phyloP scores from a whole-genome alignment of 1,140 invertebrate species.

The Melipona quadrifasciata region DNA sequence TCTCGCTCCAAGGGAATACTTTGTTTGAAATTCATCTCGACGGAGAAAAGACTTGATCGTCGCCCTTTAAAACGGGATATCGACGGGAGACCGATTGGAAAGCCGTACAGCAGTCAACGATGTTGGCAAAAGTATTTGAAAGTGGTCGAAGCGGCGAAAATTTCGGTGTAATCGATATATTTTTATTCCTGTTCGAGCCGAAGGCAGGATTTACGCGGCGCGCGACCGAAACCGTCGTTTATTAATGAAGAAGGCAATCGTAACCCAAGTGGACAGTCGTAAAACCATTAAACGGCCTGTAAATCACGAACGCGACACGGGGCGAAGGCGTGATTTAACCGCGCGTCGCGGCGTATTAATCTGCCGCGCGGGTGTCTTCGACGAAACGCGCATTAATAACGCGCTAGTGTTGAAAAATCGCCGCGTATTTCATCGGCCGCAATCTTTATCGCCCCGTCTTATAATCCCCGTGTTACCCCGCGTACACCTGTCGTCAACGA shows the following conservation, averaged over 20 bases:
- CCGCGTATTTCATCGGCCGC: conserved; percentile 41
- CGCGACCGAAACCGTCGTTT: conserved; percentile 26
- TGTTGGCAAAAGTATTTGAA: neutral
- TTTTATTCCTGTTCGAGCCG: conserved; percentile 24
- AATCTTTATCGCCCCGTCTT: conserved; percentile 32
- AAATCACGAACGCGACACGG: conserved; percentile 58
- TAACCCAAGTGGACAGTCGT: conserved; percentile 56
- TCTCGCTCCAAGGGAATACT: neutral
- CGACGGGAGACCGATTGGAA: too few species aligned
- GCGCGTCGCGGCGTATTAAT: conserved; percentile 61
- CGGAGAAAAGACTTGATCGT: neutral
- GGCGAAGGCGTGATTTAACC: conserved; percentile 65
- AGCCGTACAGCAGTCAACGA: neutral
- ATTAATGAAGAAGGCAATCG: conserved; percentile 55
- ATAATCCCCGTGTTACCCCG: neutral
- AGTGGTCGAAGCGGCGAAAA: neutral
- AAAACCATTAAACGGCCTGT: conserved; percentile 66
- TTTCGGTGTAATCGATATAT: conserved; percentile 1
- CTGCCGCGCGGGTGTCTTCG: conserved; percentile 58
- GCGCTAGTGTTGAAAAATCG: conserved; percentile 46
- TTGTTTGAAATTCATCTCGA: neutral
- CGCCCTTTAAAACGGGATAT: neutral
- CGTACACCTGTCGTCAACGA: neutral
- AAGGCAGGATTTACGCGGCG: conserved; percentile 34
- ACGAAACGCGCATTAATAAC: conserved; percentile 63